These are phyloP conservation scores for Noctua comes DNA, from an alignment of 2,888 invertebrate genomes.

Conservation along the genomic window DNA sequence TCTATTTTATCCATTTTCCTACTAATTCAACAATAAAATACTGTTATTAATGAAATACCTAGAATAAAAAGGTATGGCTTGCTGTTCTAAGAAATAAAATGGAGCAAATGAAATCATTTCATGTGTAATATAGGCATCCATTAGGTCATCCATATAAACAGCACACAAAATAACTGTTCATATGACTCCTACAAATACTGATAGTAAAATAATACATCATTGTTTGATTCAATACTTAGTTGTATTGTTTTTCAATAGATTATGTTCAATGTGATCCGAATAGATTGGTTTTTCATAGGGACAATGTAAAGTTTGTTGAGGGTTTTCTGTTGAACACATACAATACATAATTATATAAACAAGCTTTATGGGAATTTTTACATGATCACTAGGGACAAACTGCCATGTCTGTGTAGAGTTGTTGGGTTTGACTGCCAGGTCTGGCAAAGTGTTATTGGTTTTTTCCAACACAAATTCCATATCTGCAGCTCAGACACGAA, in stretches of 20 bases:
- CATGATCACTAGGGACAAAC: no score
- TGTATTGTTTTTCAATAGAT: constrained; percentile 12
- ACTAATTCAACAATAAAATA: neutral
- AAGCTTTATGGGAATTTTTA: no score
- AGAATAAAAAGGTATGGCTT: neutral
- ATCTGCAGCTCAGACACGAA: no score
- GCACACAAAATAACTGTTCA: constrained; percentile 22
- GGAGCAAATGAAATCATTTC: constrained; percentile 19
- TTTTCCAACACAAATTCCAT: no score
- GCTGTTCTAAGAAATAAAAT: constrained; percentile 46
- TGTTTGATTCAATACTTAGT: constrained; percentile 16
- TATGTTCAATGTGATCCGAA: constrained; percentile 3
- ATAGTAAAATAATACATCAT: constrained; percentile 14
- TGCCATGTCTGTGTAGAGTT: no score
- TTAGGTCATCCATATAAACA: constrained; percentile 45
- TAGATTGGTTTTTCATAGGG: constrained; percentile 12
- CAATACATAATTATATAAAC: no score
- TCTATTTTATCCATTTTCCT: constrained; percentile 1
- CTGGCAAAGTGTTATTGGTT: no score
- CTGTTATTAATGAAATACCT: constrained; percentile 4
- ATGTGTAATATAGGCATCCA: constrained; percentile 22
- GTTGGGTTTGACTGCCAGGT: no score
- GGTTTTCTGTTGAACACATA: no score
- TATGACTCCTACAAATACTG: constrained; percentile 14
- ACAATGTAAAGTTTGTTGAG: neutral